A percentile compares a stretch with the other conserved stretches of the same genome.
These are phyloP conservation scores for Anhinga rufa DNA, from an alignment of 2,113 vertebrate genomes.

Conservation along the genomic window DNA sequence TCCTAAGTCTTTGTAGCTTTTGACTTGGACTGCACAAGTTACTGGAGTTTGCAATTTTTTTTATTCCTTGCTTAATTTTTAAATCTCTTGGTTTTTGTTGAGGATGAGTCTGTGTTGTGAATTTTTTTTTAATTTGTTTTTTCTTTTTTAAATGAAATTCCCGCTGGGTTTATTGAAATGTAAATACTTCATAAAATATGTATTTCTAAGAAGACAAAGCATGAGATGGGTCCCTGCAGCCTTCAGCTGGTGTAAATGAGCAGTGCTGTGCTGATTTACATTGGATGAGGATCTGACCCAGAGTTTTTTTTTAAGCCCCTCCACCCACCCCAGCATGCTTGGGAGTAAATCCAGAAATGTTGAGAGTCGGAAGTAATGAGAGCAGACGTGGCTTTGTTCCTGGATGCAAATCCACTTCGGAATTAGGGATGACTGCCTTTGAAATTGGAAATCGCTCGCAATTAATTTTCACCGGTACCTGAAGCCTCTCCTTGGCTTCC, in stretches of 20 bases:
- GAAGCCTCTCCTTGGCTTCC: constrained; percentile 20
- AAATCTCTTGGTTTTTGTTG: background rate
- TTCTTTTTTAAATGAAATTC: constrained; percentile 42
- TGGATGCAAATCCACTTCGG: constrained; percentile 49
- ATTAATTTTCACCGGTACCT: constrained; percentile 14
- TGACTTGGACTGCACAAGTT: background rate
- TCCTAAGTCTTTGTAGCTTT: background rate
- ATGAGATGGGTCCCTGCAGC: background rate
- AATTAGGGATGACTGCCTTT: constrained; percentile 41
- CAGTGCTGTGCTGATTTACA: background rate
- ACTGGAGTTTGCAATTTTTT: background rate
- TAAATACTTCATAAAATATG: constrained; percentile 56
- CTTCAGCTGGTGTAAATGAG: constrained; percentile 41
- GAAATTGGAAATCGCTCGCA: constrained; percentile 33
- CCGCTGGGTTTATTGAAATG: constrained; percentile 60
- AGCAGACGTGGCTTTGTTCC: constrained; percentile 54
- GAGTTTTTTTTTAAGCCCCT: constrained; percentile 14
- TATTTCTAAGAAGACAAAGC: constrained; percentile 61
- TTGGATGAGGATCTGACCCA: constrained; percentile 35
- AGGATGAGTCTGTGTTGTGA: background rate
- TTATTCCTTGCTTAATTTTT: background rate
- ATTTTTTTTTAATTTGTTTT: background rate
- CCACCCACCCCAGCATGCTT: constrained; percentile 30
- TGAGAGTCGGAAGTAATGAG: constrained; percentile 51
- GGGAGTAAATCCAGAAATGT: constrained; percentile 47